Evolutionary conservation across 1,140 invertebrate genomes (phyloP).

Genomic region (Rhyacophila brunnea): DNA sequence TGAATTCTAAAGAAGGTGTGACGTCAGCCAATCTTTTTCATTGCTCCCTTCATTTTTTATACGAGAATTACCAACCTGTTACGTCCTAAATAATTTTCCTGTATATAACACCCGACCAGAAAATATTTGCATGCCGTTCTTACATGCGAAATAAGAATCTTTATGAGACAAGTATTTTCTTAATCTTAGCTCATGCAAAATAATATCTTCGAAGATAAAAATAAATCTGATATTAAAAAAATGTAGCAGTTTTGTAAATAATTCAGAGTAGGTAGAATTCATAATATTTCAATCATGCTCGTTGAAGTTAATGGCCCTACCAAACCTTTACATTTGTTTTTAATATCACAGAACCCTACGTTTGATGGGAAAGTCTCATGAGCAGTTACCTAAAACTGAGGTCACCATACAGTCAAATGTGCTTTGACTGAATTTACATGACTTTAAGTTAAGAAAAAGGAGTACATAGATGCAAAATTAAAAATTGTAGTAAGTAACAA

Average conservation of each 20-base stretch:
- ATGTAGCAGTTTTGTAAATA: neutral
- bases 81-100: constrained; percentile 13
- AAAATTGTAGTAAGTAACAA: too few relatives aligned
- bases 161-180: neutral
- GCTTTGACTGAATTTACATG: too few relatives aligned
- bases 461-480: too few relatives aligned
- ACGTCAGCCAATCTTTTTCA: constrained; percentile 20
- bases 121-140: constrained; percentile 20
- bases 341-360: too few relatives aligned
- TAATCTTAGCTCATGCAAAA: neutral
- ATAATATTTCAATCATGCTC: too few relatives aligned
- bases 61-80: constrained; percentile 28
- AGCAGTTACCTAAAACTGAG: too few relatives aligned
- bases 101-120: neutral
- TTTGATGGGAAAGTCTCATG: too few relatives aligned
- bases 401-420: too few relatives aligned
- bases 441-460: too few relatives aligned
- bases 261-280: neutral
- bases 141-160: constrained; percentile 16
- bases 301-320: too few relatives aligned
- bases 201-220: neutral
- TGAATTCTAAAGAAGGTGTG: constrained; percentile 16
- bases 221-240: too few relatives aligned
- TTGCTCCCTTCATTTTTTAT: constrained; percentile 21
- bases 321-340: too few relatives aligned